phyloP scores from a whole-genome alignment of 2,797 vertebrate genomes.

The Coluber constrictor region DNA sequence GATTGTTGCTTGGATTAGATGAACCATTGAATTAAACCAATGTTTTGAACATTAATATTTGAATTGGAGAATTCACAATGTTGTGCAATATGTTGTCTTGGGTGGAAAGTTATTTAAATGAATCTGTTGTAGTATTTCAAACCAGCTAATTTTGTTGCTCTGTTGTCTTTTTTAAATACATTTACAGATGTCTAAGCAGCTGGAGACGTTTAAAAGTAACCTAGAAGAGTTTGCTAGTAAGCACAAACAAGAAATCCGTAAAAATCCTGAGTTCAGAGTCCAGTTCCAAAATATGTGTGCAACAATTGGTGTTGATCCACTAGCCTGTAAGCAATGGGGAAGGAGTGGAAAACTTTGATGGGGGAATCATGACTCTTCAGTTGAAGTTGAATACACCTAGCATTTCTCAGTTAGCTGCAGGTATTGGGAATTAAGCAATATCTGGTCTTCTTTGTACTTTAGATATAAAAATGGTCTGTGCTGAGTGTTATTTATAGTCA shows the following conservation, averaged over 20 bases:
- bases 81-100: neutral
- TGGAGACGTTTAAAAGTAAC: slow-evolving; percentile 93
- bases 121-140: neutral
- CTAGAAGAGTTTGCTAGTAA: slow-evolving; percentile 97
- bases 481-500: neutral
- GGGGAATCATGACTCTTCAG: neutral
- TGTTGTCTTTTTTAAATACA: slow-evolving; percentile 18
- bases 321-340: slow-evolving; percentile 83
- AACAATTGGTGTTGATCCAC: slow-evolving; percentile 93
- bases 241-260: slow-evolving; percentile 96
- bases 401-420: neutral
- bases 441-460: neutral
- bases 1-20: neutral
- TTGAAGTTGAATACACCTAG: neutral
- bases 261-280: slow-evolving; percentile 86
- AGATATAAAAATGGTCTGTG: neutral
- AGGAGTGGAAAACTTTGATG: neutral
- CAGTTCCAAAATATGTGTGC: slow-evolving; percentile 99
- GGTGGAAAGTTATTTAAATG: neutral
- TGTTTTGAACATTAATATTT: neutral
- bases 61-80: neutral
- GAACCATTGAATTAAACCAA: neutral
- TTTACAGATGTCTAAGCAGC: slow-evolving; percentile 92
- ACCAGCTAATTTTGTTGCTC: neutral
- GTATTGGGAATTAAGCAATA: neutral